Percentiles rank a stretch among this genome's conserved stretches.
Evolutionary conservation across 2,797 vertebrate species (phyloP).

Genomic region (Pristis pectinata): DNA sequence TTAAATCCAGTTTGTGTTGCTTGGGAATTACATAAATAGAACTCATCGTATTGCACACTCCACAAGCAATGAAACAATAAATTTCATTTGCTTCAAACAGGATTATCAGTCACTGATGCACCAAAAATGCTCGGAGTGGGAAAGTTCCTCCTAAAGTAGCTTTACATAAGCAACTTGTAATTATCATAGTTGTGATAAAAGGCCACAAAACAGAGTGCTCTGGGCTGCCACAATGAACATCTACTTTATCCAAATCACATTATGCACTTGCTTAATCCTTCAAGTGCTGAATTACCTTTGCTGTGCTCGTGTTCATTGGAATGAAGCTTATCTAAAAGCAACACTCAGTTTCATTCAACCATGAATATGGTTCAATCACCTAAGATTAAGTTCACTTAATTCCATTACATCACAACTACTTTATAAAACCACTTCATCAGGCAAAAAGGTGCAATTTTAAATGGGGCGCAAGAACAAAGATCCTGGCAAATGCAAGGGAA

Average conservation of each 20-base stretch:
- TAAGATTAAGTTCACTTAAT: not conserved
- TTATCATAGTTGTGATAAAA: not conserved
- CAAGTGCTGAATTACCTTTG: conserved; percentile 18
- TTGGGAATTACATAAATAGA: not conserved
- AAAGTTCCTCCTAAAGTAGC: not conserved
- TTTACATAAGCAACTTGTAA: not conserved
- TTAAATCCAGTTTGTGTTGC: not conserved
- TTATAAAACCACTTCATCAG: not conserved
- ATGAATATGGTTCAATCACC: not conserved
- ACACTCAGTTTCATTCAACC: not conserved
- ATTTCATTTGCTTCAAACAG: not conserved
- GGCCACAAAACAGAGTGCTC: not conserved
- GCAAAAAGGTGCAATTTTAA: not conserved
- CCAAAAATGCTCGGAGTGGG: not conserved
- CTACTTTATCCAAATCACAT: not conserved
- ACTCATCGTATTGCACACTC: not conserved
- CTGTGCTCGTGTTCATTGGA: not conserved
- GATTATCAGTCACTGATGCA: not conserved
- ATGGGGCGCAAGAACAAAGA: not conserved
- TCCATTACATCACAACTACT: not conserved
- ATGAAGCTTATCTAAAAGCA: not conserved
- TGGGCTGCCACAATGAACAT: not conserved
- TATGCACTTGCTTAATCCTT: not conserved
- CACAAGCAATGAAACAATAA: not conserved
- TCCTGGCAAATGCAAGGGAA: too few species aligned